Percentiles rank a stretch among this genome's conserved stretches.
phyloP scores from a whole-genome alignment of 2,113 vertebrate species.

The Pituophis catenifer region DNA sequence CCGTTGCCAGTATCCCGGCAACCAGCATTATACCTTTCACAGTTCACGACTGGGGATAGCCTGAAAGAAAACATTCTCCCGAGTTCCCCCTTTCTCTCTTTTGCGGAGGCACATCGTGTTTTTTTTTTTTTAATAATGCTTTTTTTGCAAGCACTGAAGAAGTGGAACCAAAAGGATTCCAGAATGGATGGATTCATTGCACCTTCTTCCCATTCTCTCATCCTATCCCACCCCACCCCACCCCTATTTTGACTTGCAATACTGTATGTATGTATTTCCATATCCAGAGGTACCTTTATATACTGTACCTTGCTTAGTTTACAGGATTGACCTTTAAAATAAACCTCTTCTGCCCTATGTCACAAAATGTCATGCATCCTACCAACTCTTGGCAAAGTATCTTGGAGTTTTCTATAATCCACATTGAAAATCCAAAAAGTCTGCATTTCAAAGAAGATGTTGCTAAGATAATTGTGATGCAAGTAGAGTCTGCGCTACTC shows the following conservation, averaged over 20 bases:
- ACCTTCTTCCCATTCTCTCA: not conserved
- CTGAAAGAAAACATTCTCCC: constrained; percentile 18
- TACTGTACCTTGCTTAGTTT: not conserved
- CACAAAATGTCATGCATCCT: not conserved
- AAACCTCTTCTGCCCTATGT: too few species aligned
- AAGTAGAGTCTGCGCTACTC: not conserved
- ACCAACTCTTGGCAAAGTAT: not conserved
- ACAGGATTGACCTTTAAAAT: not conserved
- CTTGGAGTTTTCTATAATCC: not conserved
- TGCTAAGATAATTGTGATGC: not conserved
- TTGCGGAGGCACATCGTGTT: not conserved
- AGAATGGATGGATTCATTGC: not conserved
- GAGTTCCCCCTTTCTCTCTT: not conserved
- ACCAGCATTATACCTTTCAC: constrained; percentile 19
- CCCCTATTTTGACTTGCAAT: not conserved
- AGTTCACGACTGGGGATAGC: not conserved
- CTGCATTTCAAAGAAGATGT: not conserved
- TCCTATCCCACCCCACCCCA: not conserved
- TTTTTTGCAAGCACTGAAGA: not conserved
- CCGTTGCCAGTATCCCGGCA: not conserved
- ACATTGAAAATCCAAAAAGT: not conserved
- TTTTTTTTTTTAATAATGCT: not conserved
- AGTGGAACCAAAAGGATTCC: not conserved
- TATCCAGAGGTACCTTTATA: not conserved
- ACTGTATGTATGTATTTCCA: not conserved